Conservation (phyloP, 2,113 vertebrate genomes). For the Sylvilagus bachmani region DNA sequence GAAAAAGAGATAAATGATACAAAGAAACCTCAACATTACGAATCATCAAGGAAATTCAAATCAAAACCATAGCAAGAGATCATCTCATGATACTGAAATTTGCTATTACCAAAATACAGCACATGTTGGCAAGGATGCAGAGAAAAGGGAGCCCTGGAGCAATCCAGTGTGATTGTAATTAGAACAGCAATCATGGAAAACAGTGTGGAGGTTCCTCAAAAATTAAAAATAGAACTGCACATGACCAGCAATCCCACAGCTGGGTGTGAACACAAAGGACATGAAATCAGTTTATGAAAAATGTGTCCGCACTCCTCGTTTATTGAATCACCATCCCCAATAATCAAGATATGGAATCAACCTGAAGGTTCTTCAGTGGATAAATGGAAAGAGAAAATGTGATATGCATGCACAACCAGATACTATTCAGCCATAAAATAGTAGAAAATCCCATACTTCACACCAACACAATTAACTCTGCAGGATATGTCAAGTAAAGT, state of each 20-base stretch:
- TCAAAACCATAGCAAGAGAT: background rate
- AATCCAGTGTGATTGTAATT: background rate
- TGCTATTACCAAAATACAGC: too few relatives aligned
- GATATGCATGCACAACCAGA: background rate
- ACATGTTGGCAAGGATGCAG: too few relatives aligned
- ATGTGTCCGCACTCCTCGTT: background rate
- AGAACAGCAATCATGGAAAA: background rate
- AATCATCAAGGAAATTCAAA: background rate
- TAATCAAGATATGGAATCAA: background rate
- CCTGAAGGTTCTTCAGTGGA: background rate
- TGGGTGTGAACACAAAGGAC: background rate
- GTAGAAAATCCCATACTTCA: background rate
- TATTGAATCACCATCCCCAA: background rate
- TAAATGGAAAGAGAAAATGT: background rate
- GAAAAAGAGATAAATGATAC: background rate
- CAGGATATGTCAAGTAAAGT: background rate
- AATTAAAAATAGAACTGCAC: background rate
- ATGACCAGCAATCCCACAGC: background rate
- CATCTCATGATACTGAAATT: background rate
- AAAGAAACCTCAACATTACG: background rate
- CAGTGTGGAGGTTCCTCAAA: background rate
- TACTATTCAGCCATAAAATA: background rate
- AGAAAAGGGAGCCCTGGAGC: too few relatives aligned
- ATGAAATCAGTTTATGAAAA: background rate
- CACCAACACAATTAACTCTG: background rate